Evolutionary conservation across 2,113 vertebrate genomes (phyloP).

Genomic region (Cavia aperea): DNA sequence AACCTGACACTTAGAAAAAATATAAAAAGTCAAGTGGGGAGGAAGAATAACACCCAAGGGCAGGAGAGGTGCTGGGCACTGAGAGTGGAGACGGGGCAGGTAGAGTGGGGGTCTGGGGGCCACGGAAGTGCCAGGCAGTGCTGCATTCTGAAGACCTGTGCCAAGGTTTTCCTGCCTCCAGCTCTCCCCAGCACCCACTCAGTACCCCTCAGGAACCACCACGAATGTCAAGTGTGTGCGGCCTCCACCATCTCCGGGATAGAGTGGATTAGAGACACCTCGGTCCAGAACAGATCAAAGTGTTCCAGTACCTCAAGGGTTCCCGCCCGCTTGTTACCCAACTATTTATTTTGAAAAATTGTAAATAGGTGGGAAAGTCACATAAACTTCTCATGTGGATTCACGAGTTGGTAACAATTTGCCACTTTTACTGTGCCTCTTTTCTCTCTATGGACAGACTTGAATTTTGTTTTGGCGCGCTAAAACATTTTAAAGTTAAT

Average conservation of each 20-base stretch:
- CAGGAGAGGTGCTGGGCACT: background rate
- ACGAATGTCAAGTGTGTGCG: background rate
- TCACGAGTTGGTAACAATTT: background rate
- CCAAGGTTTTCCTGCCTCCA: background rate
- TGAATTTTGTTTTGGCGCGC: background rate
- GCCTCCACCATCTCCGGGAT: background rate
- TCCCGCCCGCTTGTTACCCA: background rate
- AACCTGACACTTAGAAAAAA: background rate
- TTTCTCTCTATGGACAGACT: background rate
- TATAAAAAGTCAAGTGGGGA: background rate
- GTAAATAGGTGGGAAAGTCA: background rate
- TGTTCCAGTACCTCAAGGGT: background rate
- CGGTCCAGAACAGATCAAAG: background rate
- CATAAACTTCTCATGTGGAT: background rate
- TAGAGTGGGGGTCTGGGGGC: background rate
- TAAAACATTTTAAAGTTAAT: slow-evolving; percentile 17
- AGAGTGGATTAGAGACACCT: background rate
- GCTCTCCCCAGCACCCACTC: background rate
- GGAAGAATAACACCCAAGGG: rapidly evolving
- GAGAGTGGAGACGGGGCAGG: background rate
- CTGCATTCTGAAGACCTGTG: background rate
- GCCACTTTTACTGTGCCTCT: background rate
- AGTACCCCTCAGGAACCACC: background rate
- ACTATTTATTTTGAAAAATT: background rate
- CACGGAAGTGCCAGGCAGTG: background rate